phyloP scores from a whole-genome alignment of 30 jellyfish, hydroid and myxozoan species.

The Aurelia coerulea region DNA sequence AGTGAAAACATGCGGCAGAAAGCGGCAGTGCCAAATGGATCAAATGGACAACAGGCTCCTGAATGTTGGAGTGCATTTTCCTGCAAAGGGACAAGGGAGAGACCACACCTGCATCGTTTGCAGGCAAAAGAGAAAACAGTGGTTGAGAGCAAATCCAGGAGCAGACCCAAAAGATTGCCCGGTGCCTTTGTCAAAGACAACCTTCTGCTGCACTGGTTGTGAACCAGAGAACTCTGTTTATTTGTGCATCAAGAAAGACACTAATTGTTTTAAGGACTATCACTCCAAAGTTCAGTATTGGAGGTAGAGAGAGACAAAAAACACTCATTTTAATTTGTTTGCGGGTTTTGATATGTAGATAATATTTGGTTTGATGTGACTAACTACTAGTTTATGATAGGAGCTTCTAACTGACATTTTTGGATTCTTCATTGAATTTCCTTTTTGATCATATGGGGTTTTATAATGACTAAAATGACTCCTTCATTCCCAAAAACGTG shows the following conservation, averaged over 20 bases:
- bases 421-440: too few relatives aligned
- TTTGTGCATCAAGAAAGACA: too few relatives aligned
- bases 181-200: too few relatives aligned
- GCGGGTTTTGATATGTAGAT: too few relatives aligned
- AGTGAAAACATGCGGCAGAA: not conserved
- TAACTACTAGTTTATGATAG: too few relatives aligned
- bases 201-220: constrained; percentile 44
- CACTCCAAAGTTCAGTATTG: constrained; percentile 41
- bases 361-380: too few relatives aligned
- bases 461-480: too few relatives aligned
- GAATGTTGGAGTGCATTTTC: constrained; percentile 44
- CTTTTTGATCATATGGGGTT: too few relatives aligned
- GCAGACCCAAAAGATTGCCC: constrained; percentile 26
- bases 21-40: constrained; percentile 20
- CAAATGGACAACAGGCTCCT: constrained; percentile 16
- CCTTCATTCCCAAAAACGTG: too few relatives aligned
- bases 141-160: constrained; percentile 17
- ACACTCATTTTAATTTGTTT: too few relatives aligned
- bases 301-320: not conserved
- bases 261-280: constrained; percentile 24
- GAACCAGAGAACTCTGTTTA: constrained; percentile 24
- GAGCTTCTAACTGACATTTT: too few relatives aligned
- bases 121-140: constrained; percentile 21
- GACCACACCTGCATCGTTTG: too few relatives aligned
- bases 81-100: constrained; percentile 40